Percentiles rank a stretch among this genome's conserved stretches.
phyloP scores from a whole-genome alignment of 2,888 invertebrate genomes.

The Trileptium ribeirensis region DNA sequence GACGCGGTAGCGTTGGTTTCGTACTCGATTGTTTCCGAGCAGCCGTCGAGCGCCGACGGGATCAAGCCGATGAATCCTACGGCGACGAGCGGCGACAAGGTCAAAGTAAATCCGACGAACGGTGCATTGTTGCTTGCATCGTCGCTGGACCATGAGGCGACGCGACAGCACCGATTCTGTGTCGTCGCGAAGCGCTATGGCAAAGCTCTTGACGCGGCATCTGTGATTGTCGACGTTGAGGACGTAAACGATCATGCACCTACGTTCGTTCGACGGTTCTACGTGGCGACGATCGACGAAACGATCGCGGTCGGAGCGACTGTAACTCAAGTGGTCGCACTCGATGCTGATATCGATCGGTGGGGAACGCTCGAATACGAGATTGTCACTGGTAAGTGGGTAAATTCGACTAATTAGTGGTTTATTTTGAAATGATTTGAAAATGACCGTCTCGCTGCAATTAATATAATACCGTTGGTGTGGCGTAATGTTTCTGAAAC shows the following conservation, averaged over 20 bases:
- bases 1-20: too few species aligned
- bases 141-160: constrained; percentile 72
- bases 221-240: constrained; percentile 62
- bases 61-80: too few species aligned
- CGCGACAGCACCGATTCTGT: too few species aligned
- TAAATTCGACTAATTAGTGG: too few species aligned
- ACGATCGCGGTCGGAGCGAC: constrained; percentile 67
- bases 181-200: not conserved
- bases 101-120: constrained; percentile 66
- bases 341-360: constrained; percentile 73
- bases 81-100: too few species aligned
- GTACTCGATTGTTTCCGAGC: too few species aligned
- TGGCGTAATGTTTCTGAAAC: too few species aligned
- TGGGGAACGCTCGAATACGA: constrained; percentile 74
- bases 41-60: too few species aligned
- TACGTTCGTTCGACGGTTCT: constrained; percentile 71
- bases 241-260: constrained; percentile 87
- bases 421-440: too few species aligned
- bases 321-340: constrained; percentile 67
- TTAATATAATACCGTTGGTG: too few species aligned
- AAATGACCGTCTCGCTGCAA: too few species aligned
- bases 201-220: not conserved
- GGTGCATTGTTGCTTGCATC: constrained; percentile 75
- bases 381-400: constrained; percentile 69
- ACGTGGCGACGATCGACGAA: constrained; percentile 70